phyloP scores from a whole-genome alignment of 2,797 vertebrate genomes.

The Philypnodon macrostomus region DNA sequence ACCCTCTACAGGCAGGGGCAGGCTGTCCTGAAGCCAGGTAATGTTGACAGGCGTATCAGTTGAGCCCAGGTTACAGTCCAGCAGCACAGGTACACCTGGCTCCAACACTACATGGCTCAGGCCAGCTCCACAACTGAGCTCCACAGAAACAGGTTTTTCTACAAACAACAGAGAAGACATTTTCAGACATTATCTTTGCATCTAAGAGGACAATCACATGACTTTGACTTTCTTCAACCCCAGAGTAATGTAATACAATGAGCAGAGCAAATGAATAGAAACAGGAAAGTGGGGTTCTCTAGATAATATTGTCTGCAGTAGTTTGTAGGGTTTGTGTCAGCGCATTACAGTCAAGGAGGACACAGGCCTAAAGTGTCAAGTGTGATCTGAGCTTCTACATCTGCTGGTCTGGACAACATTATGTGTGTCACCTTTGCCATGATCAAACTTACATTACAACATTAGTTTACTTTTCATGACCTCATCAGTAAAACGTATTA shows the following conservation, averaged over 20 bases:
- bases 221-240: conserved; percentile 29
- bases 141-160: conserved; percentile 80
- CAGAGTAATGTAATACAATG: conserved; percentile 29
- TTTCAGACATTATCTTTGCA: not conserved
- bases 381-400: conserved; percentile 34
- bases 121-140: conserved; percentile 88
- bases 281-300: conserved; percentile 30
- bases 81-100: conserved; percentile 77
- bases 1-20: conserved; percentile 69
- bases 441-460: not conserved
- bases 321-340: conserved; percentile 57
- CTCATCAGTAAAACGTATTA: no score
- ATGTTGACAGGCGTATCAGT: conserved; percentile 74
- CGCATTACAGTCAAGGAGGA: conserved; percentile 51
- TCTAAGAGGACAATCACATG: conserved; percentile 7
- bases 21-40: conserved; percentile 87
- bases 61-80: conserved; percentile 84
- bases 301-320: conserved; percentile 38
- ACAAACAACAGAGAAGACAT: conserved; percentile 15
- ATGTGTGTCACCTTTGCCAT: not conserved
- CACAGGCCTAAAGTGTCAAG: conserved; percentile 19
- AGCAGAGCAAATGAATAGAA: conserved; percentile 28
- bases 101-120: conserved; percentile 85
- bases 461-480: not conserved
- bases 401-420: no score